Evolutionary conservation across 2,113 vertebrate species (phyloP).

Genomic region (Otis tarda): DNA sequence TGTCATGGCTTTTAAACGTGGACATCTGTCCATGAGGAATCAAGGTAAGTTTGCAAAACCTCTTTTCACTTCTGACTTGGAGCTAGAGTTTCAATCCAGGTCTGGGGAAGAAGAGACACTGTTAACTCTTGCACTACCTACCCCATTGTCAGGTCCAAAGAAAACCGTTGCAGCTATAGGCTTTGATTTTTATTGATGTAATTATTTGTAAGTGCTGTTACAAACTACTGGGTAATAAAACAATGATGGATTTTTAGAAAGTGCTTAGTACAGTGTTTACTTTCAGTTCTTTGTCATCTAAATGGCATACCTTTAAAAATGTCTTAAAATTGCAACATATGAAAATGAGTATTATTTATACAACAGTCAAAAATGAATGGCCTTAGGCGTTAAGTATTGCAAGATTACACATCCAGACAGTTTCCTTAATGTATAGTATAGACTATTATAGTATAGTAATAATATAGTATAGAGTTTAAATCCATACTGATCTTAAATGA

Average conservation of each 20-base stretch:
- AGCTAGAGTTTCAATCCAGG: neutral
- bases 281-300: neutral
- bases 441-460: too few species aligned
- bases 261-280: neutral
- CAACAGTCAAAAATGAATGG: neutral
- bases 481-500: neutral
- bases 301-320: neutral
- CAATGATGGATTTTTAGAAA: conserved; percentile 1
- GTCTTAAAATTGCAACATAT: neutral
- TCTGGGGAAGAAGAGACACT: neutral
- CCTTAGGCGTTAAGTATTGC: neutral
- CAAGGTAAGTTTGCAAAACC: neutral
- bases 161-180: neutral
- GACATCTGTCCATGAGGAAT: neutral
- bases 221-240: neutral
- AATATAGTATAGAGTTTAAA: neutral
- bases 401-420: neutral
- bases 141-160: neutral
- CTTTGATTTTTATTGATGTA: neutral
- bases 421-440: neutral
- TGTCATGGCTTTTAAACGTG: neutral
- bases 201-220: neutral
- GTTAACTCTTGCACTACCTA: neutral
- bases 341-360: conserved; percentile 12
- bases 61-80: neutral